phyloP scores from a whole-genome alignment of 2,888 invertebrate species.

The Lasioglossum lativentre region DNA sequence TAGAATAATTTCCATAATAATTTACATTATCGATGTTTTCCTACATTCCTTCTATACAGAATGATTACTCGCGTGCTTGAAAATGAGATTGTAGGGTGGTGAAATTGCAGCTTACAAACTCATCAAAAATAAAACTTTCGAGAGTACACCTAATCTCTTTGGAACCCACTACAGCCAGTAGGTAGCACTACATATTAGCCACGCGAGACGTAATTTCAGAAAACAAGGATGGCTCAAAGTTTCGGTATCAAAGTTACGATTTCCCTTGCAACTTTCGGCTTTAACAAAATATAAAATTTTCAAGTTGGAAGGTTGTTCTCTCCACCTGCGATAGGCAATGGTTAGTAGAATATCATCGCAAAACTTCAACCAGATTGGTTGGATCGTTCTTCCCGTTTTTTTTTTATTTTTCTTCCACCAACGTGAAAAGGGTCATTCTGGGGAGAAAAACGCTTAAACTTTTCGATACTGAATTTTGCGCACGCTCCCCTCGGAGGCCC shows the following conservation, averaged over 20 bases:
- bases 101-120: not conserved
- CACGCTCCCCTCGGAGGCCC: not conserved
- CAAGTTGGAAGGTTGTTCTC: not conserved
- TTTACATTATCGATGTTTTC: not conserved
- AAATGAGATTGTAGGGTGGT: not conserved
- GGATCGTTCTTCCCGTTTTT: not conserved
- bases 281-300: not conserved
- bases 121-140: not conserved
- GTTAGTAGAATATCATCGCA: not conserved
- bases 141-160: not conserved
- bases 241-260: not conserved
- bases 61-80: not conserved
- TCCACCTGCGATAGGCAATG: not conserved
- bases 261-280: not conserved
- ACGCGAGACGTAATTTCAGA: not conserved
- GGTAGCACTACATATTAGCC: not conserved
- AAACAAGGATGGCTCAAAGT: not conserved
- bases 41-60: no score
- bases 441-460: constrained; percentile 3
- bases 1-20: not conserved
- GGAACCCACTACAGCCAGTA: not conserved
- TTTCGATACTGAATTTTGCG: not conserved
- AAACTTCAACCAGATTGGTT: not conserved
- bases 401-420: not conserved
- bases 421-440: not conserved